Evolutionary conservation across 2,113 vertebrate genomes (phyloP), one percentile per base, ranked within the genome.

Genomic region (Eudyptes chrysolophus): DNA sequence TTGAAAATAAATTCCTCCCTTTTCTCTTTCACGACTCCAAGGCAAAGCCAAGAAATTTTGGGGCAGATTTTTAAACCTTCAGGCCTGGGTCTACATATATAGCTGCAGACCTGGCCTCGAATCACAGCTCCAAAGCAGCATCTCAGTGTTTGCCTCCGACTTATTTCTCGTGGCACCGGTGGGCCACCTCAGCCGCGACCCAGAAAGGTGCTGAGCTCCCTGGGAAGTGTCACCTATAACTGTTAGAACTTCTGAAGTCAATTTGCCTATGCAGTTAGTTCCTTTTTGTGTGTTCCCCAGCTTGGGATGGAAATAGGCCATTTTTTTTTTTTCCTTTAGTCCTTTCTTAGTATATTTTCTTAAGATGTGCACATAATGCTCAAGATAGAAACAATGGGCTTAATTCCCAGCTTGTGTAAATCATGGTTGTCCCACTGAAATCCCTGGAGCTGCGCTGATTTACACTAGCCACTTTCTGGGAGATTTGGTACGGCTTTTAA

Each of bases 181-280:
- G 9, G 13, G 25, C 46, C 29, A 0, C 13, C 2, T 0, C 10
- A 60, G 13, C 12, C 1, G 1, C 1, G 6, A 27, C 13, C 22
- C 58, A 7, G 49, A 16, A 10, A 38, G 52, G 54, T 51, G 80
- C 93, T 84, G 87, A 75, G 55, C 51, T 68, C 62, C 92, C 69
- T 1, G 15, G 68, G 38, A 61, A 75, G 22, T 0, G 2, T 30
- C 87, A 36, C 62, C 32, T 48, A 2, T 2, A n/a, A 2, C 30
- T 38, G 3, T 10, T 9, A 10, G 40, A 86, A 11, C 26, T 19
- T 9, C 36, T 29, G 12, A 32, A 32, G 24, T 36, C 10, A 2
- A 9, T 62, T 79, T 55, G n/a, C 60, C 68, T 51, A 11, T 1
- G 25, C n/a, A 21, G 4, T 15, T 17, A 14, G 42, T 58, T 78